phyloP scores from a whole-genome alignment of 2,888 invertebrate species.

The Tetramorium bicarinatum region DNA sequence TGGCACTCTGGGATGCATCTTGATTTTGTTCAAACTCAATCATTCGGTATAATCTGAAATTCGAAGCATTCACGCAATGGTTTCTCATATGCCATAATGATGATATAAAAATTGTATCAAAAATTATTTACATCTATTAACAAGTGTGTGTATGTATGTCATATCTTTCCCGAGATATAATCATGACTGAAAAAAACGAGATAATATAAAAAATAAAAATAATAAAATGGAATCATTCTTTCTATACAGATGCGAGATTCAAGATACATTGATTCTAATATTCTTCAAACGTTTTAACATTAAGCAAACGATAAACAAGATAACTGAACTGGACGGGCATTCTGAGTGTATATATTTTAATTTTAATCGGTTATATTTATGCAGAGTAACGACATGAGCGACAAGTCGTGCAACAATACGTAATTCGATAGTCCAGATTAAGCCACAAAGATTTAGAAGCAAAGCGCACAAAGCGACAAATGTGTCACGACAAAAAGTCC shows the following conservation, averaged over 20 bases:
- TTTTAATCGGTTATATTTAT: conserved; percentile 45
- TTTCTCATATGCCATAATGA: neutral
- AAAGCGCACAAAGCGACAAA: conserved; percentile 58
- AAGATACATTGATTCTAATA: neutral
- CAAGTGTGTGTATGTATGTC: no score
- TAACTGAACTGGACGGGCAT: neutral
- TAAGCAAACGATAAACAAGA: neutral
- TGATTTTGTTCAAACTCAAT: conserved; percentile 72
- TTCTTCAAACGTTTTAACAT: neutral
- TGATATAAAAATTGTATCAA: neutral
- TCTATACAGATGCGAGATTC: neutral
- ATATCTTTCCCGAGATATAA: neutral
- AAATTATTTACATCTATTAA: neutral
- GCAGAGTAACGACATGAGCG: conserved; percentile 40
- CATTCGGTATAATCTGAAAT: conserved; percentile 69
- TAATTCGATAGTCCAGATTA: conserved; percentile 58
- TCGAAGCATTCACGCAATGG: neutral
- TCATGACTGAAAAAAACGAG: neutral
- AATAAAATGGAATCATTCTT: neutral
- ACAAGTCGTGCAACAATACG: conserved; percentile 43
- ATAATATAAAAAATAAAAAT: neutral
- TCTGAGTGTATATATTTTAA: neutral
- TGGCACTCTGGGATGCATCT: conserved; percentile 78
- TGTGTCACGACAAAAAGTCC: conserved; percentile 66
- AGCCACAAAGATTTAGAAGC: conserved; percentile 47